Conservation (phyloP, 2,113 vertebrate genomes). For the Crotalus horridus region DNA sequence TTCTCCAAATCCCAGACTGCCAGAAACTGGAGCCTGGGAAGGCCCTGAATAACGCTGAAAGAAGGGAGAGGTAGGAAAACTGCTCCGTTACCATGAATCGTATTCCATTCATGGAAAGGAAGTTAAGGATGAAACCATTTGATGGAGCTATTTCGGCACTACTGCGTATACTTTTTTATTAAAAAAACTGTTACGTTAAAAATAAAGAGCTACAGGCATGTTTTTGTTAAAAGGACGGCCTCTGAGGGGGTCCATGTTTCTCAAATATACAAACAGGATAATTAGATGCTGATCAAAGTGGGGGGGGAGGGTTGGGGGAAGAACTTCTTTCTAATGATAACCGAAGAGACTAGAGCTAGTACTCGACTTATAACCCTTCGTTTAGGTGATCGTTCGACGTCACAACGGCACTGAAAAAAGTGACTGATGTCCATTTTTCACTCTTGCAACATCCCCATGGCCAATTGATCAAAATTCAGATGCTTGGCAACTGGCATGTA, state of each 20-base stretch:
- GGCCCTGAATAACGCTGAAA: not conserved
- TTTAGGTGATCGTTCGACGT: not conserved
- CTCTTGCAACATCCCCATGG: not conserved
- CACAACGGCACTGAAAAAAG: not conserved
- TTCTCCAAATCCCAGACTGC: not conserved
- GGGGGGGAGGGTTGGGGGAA: fast-evolving
- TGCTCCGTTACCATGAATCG: not conserved
- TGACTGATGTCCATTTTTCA: not conserved
- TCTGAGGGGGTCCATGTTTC: not conserved
- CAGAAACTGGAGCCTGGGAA: not conserved
- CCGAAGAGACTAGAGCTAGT: not conserved
- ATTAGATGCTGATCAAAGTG: not conserved
- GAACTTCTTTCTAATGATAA: not conserved
- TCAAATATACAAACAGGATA: not conserved
- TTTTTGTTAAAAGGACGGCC: not conserved
- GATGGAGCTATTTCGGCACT: not conserved
- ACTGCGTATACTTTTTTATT: not conserved
- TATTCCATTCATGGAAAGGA: not conserved
- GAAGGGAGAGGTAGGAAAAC: not conserved
- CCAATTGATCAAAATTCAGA: not conserved
- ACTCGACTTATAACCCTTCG: not conserved
- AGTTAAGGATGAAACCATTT: not conserved
- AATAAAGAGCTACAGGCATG: not conserved
- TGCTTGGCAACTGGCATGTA: not conserved
- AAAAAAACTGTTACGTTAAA: not conserved